Percentiles rank a stretch among this genome's conserved stretches.
phyloP scores from a whole-genome alignment of 64 coral and sea anemone species.

The Acropora tenuis region DNA sequence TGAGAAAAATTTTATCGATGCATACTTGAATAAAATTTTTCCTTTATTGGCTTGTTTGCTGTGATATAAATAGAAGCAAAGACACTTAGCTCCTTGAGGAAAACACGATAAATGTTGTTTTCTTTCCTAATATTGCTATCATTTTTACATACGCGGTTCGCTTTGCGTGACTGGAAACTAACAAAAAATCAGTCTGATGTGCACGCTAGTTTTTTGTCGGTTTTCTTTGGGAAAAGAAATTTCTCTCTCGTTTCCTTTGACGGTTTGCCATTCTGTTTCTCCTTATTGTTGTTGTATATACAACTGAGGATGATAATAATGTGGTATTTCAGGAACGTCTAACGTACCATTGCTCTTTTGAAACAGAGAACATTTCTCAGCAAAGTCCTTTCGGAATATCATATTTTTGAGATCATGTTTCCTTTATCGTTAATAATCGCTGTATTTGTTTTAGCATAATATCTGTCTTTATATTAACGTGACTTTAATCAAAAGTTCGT shows the following conservation, averaged over 20 bases:
- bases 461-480: not conserved
- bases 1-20: not conserved
- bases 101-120: not conserved
- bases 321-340: not conserved
- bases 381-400: not conserved
- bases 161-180: not conserved
- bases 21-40: not conserved
- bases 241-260: not conserved
- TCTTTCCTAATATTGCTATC: not conserved
- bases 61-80: constrained; percentile 17
- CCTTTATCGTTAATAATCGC: not conserved
- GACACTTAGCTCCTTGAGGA: not conserved
- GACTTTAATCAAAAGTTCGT: not conserved
- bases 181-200: not conserved
- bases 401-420: not conserved
- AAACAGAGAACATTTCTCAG: not conserved
- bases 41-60: not conserved
- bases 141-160: not conserved
- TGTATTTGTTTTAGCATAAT: not conserved
- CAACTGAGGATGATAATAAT: not conserved
- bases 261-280: not conserved
- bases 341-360: not conserved
- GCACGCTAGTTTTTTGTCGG: not conserved
- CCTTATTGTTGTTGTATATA: no score
- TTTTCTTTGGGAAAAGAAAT: not conserved